Base-by-base conservation (phyloP, 2,113 vertebrate species). In the Hassar affinis region DNA sequence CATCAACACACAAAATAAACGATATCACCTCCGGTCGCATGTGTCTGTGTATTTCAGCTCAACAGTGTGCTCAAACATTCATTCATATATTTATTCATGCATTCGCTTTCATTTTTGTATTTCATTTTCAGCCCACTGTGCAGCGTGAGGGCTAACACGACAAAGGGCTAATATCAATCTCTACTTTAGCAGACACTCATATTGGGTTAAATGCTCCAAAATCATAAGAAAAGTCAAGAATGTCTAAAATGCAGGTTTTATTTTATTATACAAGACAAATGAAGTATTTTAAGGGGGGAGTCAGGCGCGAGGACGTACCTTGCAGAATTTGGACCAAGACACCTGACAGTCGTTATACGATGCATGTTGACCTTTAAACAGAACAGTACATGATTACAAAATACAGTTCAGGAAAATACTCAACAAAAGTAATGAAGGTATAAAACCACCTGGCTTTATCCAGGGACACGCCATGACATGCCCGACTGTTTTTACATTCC, bases 261-360 rank as follows among this genome's bases (percentile, higher is more conserved):
- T 56, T 51, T 42, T 42, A 3, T 42, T 42, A 6, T 42, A 3
- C 6, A 42, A 42, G 38, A 42, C 35, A 51, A 22, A 68, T 35
- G 5, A 61, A 30, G 59, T 14, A 61, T 61, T 27, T 62, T 27
- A 10, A 64, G 2, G 7, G 10, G 4, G n/a, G 14, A 75, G 69
- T 10, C 14, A 18, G 15, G 14, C 5, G 4, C 69, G 17, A 14
- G 30, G 15, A 77, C 62, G 7, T 93, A 98, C 98, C 96, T 99
- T 99, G 80, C 95, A 97, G 91, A 99, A 99, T 92, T 95, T 99
- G 33, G 96, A 95, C 98, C 97, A 99, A 85, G 95, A 95, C 25
- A 99, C 93, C 0, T 97, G 96, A 78, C 94, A 95, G 87, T 99
- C 97, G 62, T 82, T 94, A 86, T 94, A 96, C 90, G 90, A 93